Evolutionary conservation across 2,113 vertebrate species (phyloP), one percentile per base, ranked within the genome.

Genomic region (Lepus americanus): DNA sequence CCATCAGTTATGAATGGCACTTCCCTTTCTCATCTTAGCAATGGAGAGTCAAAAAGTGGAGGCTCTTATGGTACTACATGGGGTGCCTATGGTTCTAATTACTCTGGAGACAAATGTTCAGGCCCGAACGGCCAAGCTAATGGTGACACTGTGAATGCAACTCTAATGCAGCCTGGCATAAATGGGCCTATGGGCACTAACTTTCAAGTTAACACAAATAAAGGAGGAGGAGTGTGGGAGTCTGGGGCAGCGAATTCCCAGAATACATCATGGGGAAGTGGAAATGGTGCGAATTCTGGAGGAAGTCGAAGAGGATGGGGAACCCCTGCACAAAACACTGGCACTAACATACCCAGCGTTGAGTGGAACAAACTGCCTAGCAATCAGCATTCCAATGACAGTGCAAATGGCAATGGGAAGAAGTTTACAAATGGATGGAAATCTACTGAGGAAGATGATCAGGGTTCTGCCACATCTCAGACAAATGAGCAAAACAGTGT

Each of bases 121-220:
- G 98, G 98, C 98, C 98, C 98, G 55, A 99, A 98, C 96, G 98
- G 98, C 98, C 98, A 98, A 98, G 98, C 98, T 98, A 98, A 98
- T 98, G 98, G 98, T 98, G 99, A 99, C 99, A 99, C 99, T 99
- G 99, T 99, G 99, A 99, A 99, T 98, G 98, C 99, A 98, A 99
- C 99, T 98, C 98, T 98, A 99, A 99, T 99, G 98, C 99, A 99
- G 99, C 98, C 99, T 92, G 99, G 98, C 96, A 85, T 98, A 69
- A 98, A 98, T 66, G 98, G 99, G 97, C 98, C 99, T 89, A 96
- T 98, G 97, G 98, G 98, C 98, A 98, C 99, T 97, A 99, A 99
- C 96, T 99, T 99, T 98, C 99, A 99, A 98, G 98, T 98, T 97
- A 99, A 98, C 63, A 98, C 98, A 97, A 98, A 97, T 98, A 99